Evolutionary conservation across 2,113 vertebrate genomes (phyloP), one percentile per base, ranked within the genome.

Genomic region (Oryzias woworae): DNA sequence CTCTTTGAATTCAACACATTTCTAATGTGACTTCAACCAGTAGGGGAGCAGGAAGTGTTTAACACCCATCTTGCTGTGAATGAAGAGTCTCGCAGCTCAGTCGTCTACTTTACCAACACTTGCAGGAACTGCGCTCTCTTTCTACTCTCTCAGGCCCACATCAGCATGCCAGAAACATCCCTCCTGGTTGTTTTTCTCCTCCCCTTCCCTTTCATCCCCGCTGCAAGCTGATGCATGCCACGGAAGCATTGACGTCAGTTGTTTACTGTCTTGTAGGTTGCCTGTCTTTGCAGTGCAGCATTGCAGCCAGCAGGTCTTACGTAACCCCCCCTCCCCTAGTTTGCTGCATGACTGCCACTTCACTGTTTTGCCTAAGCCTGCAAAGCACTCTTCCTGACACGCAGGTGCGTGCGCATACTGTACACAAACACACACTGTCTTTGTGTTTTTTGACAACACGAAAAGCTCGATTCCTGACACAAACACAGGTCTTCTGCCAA

Each of bases 171-270:
- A 46, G 22, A 41, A 58, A 53, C 75, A 22, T 10, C 63, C 14
- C 48, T 16, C 53, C 15, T 28, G 22, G 24, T 42, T 31, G 17
- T 52, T 18, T n/a, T 18, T 42, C 53, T 18, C 56, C 60, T 24
- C 48, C 31, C 7, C 4, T 7, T 24, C 28, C 4, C 42, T 26
- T 49, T 2, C 26, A 56, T 62, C 43, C 71, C 45, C n/a, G 5
- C n/a, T 46, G 69, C 59, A 72, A 80, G 83, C 75, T 54, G 81
- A 83, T 73, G 70, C 75, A 69, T 80, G 81, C 80, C 85, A 78
- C 75, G 80, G 77, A 78, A 85, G 62, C 84, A 69, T 79, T 90
- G 89, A 92, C 82, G 86, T 91, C 84, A 85, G 20, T 83, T 92
- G 88, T 92, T 92, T 92, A 91, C 89, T 65, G 77, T 83, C 84